A percentile compares a stretch with the other conserved stretches of the same genome.
Evolutionary conservation across 1,140 invertebrate species (phyloP).

Genomic region (Ericerus pela): DNA sequence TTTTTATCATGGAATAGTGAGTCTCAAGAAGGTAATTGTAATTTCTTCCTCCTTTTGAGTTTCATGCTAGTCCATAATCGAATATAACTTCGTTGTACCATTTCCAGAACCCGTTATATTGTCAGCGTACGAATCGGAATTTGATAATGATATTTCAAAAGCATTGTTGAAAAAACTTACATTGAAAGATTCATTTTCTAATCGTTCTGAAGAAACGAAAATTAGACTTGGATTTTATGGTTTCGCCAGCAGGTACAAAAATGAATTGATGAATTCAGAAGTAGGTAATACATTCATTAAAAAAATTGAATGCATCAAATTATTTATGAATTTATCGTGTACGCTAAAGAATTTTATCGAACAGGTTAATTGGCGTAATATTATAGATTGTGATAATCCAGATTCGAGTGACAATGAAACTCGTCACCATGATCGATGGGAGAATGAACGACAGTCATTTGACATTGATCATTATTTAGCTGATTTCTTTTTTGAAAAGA

Average conservation of each 20-base stretch:
- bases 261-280: not conserved
- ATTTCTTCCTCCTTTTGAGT: not conserved
- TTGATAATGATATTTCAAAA: not conserved
- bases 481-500: not conserved
- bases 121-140: not conserved
- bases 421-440: not conserved
- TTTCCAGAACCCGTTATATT: not conserved
- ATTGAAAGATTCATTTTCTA: not conserved
- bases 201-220: not conserved
- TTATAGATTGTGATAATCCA: not conserved
- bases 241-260: not conserved
- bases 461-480: not conserved
- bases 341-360: not conserved
- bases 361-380: not conserved
- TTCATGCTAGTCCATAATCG: not conserved
- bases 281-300: not conserved
- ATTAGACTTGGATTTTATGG: not conserved
- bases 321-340: not conserved
- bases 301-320: not conserved
- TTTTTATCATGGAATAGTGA: not conserved
- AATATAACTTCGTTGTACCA: not conserved
- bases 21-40: slow-evolving; percentile 1
- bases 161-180: not conserved
- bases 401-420: not conserved
- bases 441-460: not conserved